Evolutionary conservation across 2,888 invertebrate species (phyloP), one percentile per base, ranked within the genome.

Genomic region (Acleris sparsana): DNA sequence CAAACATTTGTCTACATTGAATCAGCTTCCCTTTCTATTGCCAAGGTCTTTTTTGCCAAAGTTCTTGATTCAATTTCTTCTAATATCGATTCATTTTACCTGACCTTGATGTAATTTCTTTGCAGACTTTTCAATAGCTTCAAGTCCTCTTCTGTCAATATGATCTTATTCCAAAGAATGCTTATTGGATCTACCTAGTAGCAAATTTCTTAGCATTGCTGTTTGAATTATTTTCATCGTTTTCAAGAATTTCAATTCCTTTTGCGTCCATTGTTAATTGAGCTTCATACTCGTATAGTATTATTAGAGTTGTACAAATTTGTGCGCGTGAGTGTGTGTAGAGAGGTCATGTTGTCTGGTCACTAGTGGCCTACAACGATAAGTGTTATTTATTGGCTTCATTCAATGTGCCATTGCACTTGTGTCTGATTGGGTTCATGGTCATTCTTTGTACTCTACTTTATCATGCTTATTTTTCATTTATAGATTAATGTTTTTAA

Each of bases 401-500:
- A 78, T 69, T 70, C 84, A 84, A 83, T 85, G 85, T 87, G 86
- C 83, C 87, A 85, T 87, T 90, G 91, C 88, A 88, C 90, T 90
- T 85, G 84, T 71, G 77, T 80, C 78, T 82, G 80, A 89, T 87
- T 87, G 87, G 75, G 90, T 90, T 92, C 90, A 92, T 72, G 90
- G 90, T 80, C 91, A 80, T 67, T 53, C 61, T 13, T 52, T 61
- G 60, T 65, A 57, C 62, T 11, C 39, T 39, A 39, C 33, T 11
- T 53, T 18, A 17, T 18, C 18, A 13, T 53, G 17, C 18, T 53
- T 39, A 29, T 53, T 53, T 33, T 13, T 18, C 6, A 53, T 53
- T 53, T 39, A 16, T 53, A 39, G 17, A 13, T 18, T 17, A 18
- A 13, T 4, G n/a, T 52, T 20, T n/a, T 16, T 18, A 13, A 11